Evolutionary conservation across 2,113 vertebrate species (phyloP).

Genomic region (Recurvirostra avosetta): DNA sequence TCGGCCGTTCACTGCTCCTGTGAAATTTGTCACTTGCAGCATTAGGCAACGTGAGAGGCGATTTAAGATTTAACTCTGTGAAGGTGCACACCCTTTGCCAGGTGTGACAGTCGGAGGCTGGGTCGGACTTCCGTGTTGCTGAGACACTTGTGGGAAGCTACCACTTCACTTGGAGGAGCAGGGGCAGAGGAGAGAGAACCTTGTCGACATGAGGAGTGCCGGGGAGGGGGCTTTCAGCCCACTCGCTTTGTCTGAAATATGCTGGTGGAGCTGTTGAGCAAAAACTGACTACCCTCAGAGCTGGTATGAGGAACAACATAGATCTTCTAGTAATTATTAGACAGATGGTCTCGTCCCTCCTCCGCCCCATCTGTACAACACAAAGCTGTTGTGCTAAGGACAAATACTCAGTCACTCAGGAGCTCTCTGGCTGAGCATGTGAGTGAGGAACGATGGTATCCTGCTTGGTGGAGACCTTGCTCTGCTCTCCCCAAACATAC

Average conservation of each 20-base stretch:
- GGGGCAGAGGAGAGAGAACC: neutral
- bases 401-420: neutral
- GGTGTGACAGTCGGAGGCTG: slow-evolving; percentile 5
- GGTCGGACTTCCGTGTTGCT: slow-evolving; percentile 54
- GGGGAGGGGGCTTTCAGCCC: neutral
- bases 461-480: slow-evolving; percentile 29
- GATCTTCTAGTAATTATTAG: slow-evolving; percentile 7
- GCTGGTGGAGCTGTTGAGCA: neutral
- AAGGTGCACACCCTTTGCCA: neutral
- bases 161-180: slow-evolving; percentile 51
- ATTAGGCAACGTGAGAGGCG: neutral
- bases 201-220: neutral
- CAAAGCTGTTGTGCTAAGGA: neutral
- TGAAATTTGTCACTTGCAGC: neutral
- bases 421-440: slow-evolving; percentile 49
- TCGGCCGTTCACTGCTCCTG: neutral
- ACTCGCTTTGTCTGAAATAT: neutral
- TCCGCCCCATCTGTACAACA: neutral
- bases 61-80: neutral
- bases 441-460: slow-evolving; percentile 48
- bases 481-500: neutral
- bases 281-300: neutral
- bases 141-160: slow-evolving; percentile 67
- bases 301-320: neutral
- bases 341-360: slow-evolving; percentile 49